These are phyloP conservation scores for Rhagologus leucostigma DNA, from an alignment of 2,113 vertebrate species.

Conservation along the genomic window DNA sequence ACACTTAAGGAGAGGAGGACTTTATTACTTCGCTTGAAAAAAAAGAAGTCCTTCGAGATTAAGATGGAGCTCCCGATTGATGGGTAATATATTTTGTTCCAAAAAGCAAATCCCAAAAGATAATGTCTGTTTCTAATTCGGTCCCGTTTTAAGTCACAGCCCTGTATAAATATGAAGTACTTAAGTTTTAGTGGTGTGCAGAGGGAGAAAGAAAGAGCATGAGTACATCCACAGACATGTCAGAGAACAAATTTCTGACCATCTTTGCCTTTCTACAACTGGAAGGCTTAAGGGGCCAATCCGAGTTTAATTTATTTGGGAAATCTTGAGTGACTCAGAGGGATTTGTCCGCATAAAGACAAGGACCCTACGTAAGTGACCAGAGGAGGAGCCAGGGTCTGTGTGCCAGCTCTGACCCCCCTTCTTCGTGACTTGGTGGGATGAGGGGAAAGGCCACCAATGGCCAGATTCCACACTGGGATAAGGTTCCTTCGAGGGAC, in stretches of 20 bases:
- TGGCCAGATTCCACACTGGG: rapidly evolving
- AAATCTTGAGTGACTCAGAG: background rate
- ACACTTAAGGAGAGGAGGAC: background rate
- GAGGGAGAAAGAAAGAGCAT: background rate
- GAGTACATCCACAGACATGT: background rate
- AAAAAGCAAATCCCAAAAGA: background rate
- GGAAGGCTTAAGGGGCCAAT: background rate
- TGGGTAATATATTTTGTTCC: background rate
- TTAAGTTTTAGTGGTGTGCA: background rate
- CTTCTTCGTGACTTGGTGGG: background rate
- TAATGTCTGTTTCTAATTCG: constrained; percentile 17
- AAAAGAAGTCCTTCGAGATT: background rate
- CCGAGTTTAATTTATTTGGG: background rate
- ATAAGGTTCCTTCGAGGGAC: background rate
- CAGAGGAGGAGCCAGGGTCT: background rate
- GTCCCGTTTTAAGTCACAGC: background rate
- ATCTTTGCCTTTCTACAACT: background rate
- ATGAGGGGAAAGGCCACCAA: background rate
- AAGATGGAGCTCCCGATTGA: background rate
- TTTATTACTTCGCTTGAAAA: constrained; percentile 2
- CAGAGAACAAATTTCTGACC: background rate
- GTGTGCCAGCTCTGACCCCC: background rate
- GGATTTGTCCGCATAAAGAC: background rate
- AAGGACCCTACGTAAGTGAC: background rate
- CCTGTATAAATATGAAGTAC: background rate